These are phyloP conservation scores for Nycticorax nycticorax DNA, from an alignment of 2,113 vertebrate species.

Conservation along the genomic window DNA sequence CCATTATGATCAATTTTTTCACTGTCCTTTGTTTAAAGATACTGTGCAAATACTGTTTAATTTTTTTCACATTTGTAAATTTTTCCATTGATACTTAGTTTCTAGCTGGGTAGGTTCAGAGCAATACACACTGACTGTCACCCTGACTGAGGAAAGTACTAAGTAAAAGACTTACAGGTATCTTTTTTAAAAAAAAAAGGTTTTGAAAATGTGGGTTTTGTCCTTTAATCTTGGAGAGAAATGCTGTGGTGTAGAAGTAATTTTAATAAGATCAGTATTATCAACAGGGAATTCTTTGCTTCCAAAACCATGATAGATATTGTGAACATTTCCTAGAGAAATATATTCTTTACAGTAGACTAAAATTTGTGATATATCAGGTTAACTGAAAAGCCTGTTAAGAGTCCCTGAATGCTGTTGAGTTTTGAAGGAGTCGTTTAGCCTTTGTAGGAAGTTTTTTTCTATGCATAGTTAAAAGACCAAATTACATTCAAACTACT, in stretches of 20 bases:
- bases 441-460: background rate
- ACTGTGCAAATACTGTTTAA: background rate
- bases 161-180: background rate
- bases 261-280: background rate
- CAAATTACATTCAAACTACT: background rate
- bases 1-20: background rate
- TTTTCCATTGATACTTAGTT: background rate
- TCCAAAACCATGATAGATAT: background rate
- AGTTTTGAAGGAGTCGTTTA: background rate
- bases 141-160: background rate
- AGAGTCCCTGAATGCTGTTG: background rate
- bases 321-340: background rate
- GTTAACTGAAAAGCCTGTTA: background rate
- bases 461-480: background rate
- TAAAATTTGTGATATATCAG: background rate
- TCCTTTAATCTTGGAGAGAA: background rate
- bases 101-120: background rate
- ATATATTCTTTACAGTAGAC: background rate
- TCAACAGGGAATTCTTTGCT: background rate
- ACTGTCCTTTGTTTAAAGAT: background rate
- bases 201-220: background rate
- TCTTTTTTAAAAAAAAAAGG: background rate
- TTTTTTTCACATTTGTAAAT: background rate
- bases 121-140: background rate
- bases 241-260: background rate